Evolutionary conservation across 2,888 invertebrate species (phyloP), one percentile per base, ranked within the genome.

Genomic region (Lymantria dispar): DNA sequence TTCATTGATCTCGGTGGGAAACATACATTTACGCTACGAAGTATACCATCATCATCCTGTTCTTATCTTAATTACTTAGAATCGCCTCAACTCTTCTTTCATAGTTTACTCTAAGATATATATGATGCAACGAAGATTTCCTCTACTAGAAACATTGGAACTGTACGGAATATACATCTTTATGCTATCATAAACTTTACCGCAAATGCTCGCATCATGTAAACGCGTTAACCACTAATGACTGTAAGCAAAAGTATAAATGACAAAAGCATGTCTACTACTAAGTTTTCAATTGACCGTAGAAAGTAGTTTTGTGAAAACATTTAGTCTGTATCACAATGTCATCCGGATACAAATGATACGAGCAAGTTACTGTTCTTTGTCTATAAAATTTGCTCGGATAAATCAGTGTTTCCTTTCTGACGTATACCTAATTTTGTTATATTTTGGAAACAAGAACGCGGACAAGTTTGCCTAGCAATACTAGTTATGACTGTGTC

Each of bases 201-300:
- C 49, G 52, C 72, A 76, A 76, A 76, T 78, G 76, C 60, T 62
- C 48, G 52, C 67, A 54, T 69, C 75, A 59, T 76, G 77, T 78
- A 62, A 39, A 52, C 12, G 11, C 62, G 50, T 54, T 54, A 54
- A 64, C 48, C 56, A 58, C 62, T 64, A 64, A 65, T 50, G 54
- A 62, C 60, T 56, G 62, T 58, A 64, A 63, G 68, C 61, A 9
- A 38, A 68, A 53, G 39, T 62, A 56, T 54, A 64, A 70, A 71
- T 73, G 68, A 72, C 76, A 70, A 67, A 72, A 62, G 60, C 76
- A 69, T 75, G 73, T 74, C 60, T 56, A 61, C 54, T 50, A 51
- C 60, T 55, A 55, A 56, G 64, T 54, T 42, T 63, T 62, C 61
- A 56, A 70, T 62, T 59, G 56, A 57, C 53, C 52, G 62, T 71